A percentile compares a stretch with the other conserved stretches of the same genome.
phyloP scores from a whole-genome alignment of 2,113 vertebrate species.

The Ellobius talpinus region DNA sequence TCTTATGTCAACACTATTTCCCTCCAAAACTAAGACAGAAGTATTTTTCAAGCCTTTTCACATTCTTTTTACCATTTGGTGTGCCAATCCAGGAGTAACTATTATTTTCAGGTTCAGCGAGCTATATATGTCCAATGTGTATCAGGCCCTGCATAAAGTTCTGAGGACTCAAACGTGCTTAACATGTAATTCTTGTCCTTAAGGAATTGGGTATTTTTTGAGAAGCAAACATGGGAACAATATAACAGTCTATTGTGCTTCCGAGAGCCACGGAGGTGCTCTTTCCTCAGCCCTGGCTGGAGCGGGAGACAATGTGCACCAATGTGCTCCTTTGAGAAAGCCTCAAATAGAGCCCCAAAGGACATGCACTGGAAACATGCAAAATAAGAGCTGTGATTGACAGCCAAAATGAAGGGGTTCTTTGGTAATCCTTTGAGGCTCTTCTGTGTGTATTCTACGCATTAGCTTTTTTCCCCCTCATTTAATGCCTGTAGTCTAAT shows the following conservation, averaged over 20 bases:
- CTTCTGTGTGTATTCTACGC: neutral
- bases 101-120: neutral
- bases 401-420: neutral
- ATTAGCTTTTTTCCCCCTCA: neutral
- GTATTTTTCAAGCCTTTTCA: neutral
- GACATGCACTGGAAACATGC: neutral
- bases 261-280: neutral
- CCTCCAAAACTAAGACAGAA: neutral
- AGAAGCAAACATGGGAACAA: neutral
- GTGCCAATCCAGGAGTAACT: neutral
- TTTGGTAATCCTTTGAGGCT: neutral
- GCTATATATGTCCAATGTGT: neutral
- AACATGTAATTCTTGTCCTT: slow-evolving; percentile 1
- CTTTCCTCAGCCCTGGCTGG: neutral
- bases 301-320: neutral
- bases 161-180: neutral
- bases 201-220: neutral
- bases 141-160: neutral
- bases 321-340: neutral
- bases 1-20: neutral
- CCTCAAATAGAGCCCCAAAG: neutral
- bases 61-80: neutral
- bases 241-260: slow-evolving; percentile 10
- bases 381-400: neutral
- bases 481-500: neutral